These are phyloP conservation scores for Gambusia affinis DNA, from an alignment of 2,113 vertebrate genomes.

Conservation along the genomic window DNA sequence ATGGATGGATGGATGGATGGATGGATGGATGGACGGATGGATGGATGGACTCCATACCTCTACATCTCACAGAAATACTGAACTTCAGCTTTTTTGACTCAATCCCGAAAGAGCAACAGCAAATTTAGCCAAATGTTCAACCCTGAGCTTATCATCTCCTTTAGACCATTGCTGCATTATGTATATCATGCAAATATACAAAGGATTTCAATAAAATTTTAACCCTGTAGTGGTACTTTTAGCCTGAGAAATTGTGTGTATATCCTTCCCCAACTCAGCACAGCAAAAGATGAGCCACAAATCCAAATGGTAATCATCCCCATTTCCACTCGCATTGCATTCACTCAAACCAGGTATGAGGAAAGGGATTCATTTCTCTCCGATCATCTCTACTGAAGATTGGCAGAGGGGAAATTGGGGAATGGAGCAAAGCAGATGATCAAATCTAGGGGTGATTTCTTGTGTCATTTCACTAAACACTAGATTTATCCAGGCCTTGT, in stretches of 20 bases:
- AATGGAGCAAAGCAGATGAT: slow-evolving; percentile 55
- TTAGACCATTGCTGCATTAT: not conserved
- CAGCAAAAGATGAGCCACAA: slow-evolving; percentile 36
- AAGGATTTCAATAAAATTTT: slow-evolving; percentile 9
- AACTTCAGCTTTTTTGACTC: not conserved
- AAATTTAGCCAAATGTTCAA: not conserved
- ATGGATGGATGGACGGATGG: too few relatives aligned
- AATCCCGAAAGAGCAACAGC: not conserved
- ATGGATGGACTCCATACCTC: too few relatives aligned
- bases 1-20: too few relatives aligned
- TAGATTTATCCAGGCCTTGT: slow-evolving; percentile 64
- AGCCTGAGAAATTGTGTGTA: slow-evolving; percentile 32
- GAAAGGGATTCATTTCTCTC: slow-evolving; percentile 47
- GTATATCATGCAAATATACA: slow-evolving; percentile 20
- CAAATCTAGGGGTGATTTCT: slow-evolving; percentile 60
- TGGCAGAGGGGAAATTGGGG: slow-evolving; percentile 49
- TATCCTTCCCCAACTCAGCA: slow-evolving; percentile 36
- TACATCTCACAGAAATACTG: too few relatives aligned
- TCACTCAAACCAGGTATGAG: slow-evolving; percentile 55
- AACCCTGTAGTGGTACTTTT: slow-evolving; percentile 8
- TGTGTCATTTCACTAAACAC: slow-evolving; percentile 66
- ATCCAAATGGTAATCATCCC: slow-evolving; percentile 48
- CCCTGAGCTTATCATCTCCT: not conserved
- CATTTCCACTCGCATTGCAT: slow-evolving; percentile 51
- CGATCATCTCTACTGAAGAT: slow-evolving; percentile 52